Evolutionary conservation across 2,797 vertebrate species (phyloP), one percentile per base, ranked within the genome.

Genomic region (Dallia pectoralis): DNA sequence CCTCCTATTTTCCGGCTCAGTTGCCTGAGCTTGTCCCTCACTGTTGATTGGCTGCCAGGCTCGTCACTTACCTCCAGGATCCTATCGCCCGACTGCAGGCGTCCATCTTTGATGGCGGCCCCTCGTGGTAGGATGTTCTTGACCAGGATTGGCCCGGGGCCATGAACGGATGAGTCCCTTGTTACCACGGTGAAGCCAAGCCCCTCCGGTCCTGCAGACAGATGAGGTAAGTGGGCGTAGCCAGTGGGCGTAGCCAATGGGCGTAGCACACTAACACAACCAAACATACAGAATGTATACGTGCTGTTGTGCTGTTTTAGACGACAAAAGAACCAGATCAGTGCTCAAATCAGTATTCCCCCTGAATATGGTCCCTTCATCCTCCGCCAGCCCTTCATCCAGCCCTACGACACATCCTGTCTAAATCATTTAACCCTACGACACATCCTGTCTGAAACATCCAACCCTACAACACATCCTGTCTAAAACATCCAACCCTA

Each of bases 101-200:
- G 95, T 62, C 97, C 97, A 76, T 99, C 98, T 90, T 97, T 97
- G 74, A 99, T 87, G 62, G 98, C 98, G 65, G 98, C 98, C 81
- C 98, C 97, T 66, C 96, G 95, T 11, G 96, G 94, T n/a, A 99
- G 91, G 88, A 99, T 99, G 84, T 98, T 99, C 89, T 99, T 99
- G 69, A 99, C 96, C 19, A 98, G 95, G 86, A 99, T 98, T 0
- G 97, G 97, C 61, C 97, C 96, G 0, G 95, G 95, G n/a, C 95
- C 96, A 0, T 98, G 96, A 4, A 97, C 89, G 29, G 97, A 95
- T 66, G 97, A 97, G 76, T 99, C 97, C 91, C 97, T 96, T 74
- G 98, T 99, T 74, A 98, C 98, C 7, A 99, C 97, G 0, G 98
- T 99, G 81, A 99, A 99, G 59, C 98, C 98, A 79, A 99, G 95